These are phyloP conservation scores for Sceloporus undulatus DNA, from an alignment of 2,113 vertebrate species.

Conservation along the genomic window DNA sequence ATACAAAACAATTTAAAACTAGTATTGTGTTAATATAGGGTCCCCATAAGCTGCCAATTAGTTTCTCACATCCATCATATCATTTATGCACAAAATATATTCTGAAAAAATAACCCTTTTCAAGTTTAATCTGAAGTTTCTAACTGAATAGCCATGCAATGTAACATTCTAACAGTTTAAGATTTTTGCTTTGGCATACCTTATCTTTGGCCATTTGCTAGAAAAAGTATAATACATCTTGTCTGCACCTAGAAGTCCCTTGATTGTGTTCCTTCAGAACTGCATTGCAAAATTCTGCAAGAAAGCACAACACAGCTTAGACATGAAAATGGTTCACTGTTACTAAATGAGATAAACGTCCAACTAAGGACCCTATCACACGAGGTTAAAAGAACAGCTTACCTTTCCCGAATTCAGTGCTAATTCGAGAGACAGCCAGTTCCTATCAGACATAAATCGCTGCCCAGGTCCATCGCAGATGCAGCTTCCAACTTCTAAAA, in stretches of 20 bases:
- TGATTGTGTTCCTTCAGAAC: background rate
- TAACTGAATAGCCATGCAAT: slow-evolving; percentile 28
- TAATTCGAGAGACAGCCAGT: too few species aligned
- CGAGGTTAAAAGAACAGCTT: too few species aligned
- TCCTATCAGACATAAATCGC: too few species aligned
- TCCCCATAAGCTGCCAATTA: slow-evolving; percentile 28
- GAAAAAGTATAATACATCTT: slow-evolving; percentile 34
- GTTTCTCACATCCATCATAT: slow-evolving; percentile 2
- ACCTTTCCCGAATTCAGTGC: too few species aligned
- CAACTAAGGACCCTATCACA: too few species aligned
- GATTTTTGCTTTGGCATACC: slow-evolving; percentile 3
- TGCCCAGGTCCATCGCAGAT: too few species aligned
- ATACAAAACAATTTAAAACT: slow-evolving; percentile 42
- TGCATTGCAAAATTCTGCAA: slow-evolving; percentile 26
- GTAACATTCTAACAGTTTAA: slow-evolving; percentile 11
- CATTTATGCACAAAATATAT: slow-evolving; percentile 39
- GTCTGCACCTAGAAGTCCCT: background rate
- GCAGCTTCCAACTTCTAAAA: too few species aligned
- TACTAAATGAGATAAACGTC: background rate
- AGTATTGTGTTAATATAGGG: slow-evolving; percentile 31
- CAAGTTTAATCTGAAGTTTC: slow-evolving; percentile 24
- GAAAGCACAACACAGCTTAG: background rate
- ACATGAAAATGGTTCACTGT: slow-evolving; percentile 26
- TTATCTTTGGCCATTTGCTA: slow-evolving; percentile 24
- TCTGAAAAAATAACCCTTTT: background rate